Evolutionary conservation across 1,140 invertebrate genomes (phyloP).

Genomic region (Drosophila pseudoananassae): DNA sequence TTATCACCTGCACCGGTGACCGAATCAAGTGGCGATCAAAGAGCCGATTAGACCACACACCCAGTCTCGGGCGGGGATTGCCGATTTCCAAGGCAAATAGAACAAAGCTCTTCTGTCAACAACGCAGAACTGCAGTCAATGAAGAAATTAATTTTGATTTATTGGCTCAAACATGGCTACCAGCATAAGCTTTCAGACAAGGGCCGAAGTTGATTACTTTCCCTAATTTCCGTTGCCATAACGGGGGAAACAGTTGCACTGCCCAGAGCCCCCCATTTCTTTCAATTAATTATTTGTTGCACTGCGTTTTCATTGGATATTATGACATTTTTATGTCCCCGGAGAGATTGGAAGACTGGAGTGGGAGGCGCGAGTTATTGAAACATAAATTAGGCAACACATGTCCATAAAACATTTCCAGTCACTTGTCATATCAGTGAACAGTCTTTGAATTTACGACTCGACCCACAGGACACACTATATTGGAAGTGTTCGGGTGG

Average conservation of each 20-base stretch:
- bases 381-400: constrained; percentile 81
- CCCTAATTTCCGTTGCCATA: constrained; percentile 24
- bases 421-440: constrained; percentile 74
- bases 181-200: constrained; percentile 38
- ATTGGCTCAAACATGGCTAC: constrained; percentile 44
- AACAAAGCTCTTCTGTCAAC: constrained; percentile 25
- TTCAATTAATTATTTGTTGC: constrained; percentile 74
- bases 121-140: constrained; percentile 8
- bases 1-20: constrained; percentile 68
- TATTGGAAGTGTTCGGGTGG: background rate
- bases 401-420: constrained; percentile 70
- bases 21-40: constrained; percentile 39
- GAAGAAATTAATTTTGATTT: constrained; percentile 62
- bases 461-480: constrained; percentile 10
- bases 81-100: constrained; percentile 40
- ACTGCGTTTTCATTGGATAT: constrained; percentile 73
- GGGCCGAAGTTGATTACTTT: constrained; percentile 35
- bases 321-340: constrained; percentile 74
- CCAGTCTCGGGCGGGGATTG: constrained; percentile 37
- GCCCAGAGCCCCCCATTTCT: constrained; percentile 4
- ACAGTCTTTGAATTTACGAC: constrained; percentile 59
- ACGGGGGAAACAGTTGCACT: constrained; percentile 37
- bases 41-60: constrained; percentile 55
- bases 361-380: constrained; percentile 47
- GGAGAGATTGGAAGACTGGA: constrained; percentile 10